These are phyloP conservation scores for Antennarius striatus DNA, from an alignment of 2,113 vertebrate genomes.

Conservation along the genomic window DNA sequence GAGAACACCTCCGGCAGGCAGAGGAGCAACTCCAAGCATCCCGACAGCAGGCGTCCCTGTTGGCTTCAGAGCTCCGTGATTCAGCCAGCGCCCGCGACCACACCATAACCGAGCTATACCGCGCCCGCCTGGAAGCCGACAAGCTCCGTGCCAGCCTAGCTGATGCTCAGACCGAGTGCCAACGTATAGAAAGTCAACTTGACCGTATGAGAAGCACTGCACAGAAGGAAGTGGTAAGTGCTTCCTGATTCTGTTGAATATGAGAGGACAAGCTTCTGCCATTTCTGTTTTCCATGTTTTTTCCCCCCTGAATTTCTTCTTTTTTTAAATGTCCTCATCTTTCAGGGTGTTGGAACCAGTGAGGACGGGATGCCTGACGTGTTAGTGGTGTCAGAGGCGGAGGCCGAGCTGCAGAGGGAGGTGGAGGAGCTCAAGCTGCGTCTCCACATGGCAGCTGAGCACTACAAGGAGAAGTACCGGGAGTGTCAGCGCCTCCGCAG, in stretches of 20 bases:
- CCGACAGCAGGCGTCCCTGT: constrained; percentile 86
- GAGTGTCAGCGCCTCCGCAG: constrained; percentile 96
- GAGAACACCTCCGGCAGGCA: constrained; percentile 89
- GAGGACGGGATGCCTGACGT: constrained; percentile 56
- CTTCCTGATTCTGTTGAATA: not conserved
- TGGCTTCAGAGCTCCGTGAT: constrained; percentile 91
- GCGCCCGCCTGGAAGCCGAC: constrained; percentile 85
- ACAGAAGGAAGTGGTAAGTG: constrained; percentile 82
- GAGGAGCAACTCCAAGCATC: constrained; percentile 93
- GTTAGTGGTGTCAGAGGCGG: constrained; percentile 73
- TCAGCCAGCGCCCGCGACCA: constrained; percentile 88
- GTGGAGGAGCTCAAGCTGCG: constrained; percentile 97
- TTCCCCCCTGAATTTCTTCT: not conserved
- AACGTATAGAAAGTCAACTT: constrained; percentile 67
- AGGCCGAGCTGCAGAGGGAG: constrained; percentile 95
- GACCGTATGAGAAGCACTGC: constrained; percentile 76
- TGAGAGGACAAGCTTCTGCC: not conserved
- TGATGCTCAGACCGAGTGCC: constrained; percentile 85
- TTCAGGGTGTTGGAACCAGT: constrained; percentile 70
- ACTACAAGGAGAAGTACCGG: constrained; percentile 98
- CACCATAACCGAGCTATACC: constrained; percentile 90
- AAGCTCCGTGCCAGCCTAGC: constrained; percentile 77
- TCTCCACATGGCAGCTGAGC: constrained; percentile 97
- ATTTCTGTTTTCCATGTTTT: not conserved
- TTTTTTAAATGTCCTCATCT: not conserved